These are phyloP conservation scores for Hylyphantes graminicola DNA, from an alignment of 1,140 invertebrate species.

Conservation along the genomic window DNA sequence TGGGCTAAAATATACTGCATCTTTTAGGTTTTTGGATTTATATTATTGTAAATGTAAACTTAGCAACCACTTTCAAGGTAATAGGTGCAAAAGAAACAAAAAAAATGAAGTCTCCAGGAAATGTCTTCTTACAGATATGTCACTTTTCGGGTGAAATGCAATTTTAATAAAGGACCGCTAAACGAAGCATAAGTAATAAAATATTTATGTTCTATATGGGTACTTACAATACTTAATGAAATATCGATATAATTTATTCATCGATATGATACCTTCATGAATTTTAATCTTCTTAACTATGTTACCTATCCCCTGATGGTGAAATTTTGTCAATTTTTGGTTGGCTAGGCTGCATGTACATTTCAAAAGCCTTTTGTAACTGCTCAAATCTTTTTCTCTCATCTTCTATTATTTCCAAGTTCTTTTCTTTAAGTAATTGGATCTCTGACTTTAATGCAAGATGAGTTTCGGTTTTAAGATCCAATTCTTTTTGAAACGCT, in stretches of 20 bases:
- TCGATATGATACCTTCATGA: too few species aligned
- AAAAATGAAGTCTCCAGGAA: too few species aligned
- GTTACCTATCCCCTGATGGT: conserved; percentile 5
- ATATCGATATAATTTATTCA: too few species aligned
- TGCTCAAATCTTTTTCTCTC: conserved; percentile 11
- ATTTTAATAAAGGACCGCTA: too few species aligned
- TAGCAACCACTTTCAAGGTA: too few species aligned
- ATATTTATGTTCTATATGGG: not conserved
- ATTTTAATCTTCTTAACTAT: not conserved
- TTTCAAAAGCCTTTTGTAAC: conserved; percentile 23
- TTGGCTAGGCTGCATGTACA: not conserved
- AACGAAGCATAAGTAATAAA: too few species aligned
- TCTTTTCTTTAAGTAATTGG: conserved; percentile 9
- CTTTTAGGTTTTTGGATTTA: too few species aligned
- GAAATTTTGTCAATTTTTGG: not conserved
- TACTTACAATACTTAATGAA: not conserved
- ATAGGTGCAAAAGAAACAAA: too few species aligned
- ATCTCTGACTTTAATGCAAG: conserved; percentile 10
- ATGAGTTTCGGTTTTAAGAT: not conserved
- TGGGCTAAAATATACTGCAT: too few species aligned
- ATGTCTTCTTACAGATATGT: too few species aligned
- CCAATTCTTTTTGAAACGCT: conserved; percentile 2
- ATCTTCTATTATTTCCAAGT: conserved; percentile 4
- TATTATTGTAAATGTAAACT: too few species aligned
- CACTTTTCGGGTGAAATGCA: too few species aligned